Evolutionary conservation across 1,140 invertebrate genomes (phyloP).

Genomic region (Littorina saxatilis): DNA sequence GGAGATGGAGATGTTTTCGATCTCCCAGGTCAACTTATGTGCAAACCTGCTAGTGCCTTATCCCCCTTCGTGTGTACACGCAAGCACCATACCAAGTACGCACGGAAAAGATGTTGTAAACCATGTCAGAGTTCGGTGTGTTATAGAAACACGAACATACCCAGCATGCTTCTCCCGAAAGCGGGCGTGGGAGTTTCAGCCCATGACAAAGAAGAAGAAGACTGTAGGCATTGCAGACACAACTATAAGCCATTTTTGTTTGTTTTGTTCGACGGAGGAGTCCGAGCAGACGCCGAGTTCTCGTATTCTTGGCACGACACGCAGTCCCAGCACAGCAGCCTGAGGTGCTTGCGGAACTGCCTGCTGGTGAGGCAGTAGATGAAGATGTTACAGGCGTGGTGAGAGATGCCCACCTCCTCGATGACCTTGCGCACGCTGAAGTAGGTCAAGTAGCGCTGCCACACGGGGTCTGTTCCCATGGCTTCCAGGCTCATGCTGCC

Average conservation of each 20-base stretch:
- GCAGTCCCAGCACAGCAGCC: constrained; percentile 23
- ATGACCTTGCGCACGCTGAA: constrained; percentile 54
- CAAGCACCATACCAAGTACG: too few relatives aligned
- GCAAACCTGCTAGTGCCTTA: too few relatives aligned
- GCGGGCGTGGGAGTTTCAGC: too few relatives aligned
- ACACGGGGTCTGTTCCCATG: constrained; percentile 47
- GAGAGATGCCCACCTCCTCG: constrained; percentile 63
- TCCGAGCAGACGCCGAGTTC: background rate
- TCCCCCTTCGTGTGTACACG: too few relatives aligned
- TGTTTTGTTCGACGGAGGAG: constrained; percentile 27
- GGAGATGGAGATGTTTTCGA: too few relatives aligned
- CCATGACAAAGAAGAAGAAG: too few relatives aligned
- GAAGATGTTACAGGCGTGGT: constrained; percentile 67
- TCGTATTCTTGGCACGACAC: constrained; percentile 19
- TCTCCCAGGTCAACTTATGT: too few relatives aligned
- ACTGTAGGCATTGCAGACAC: too few relatives aligned
- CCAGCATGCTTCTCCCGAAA: too few relatives aligned
- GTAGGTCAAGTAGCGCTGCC: constrained; percentile 58
- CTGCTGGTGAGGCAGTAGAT: constrained; percentile 65
- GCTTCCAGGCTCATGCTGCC: constrained; percentile 38
- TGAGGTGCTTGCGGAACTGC: constrained; percentile 58
- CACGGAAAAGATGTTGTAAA: too few relatives aligned
- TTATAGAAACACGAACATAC: too few relatives aligned
- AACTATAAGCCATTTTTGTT: constrained; percentile 26
- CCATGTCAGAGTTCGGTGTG: too few relatives aligned